Percentiles rank a stretch among this genome's conserved stretches.
These are phyloP conservation scores for Scyliorhinus canicula DNA, from an alignment of 2,797 vertebrate species.

Conservation along the genomic window DNA sequence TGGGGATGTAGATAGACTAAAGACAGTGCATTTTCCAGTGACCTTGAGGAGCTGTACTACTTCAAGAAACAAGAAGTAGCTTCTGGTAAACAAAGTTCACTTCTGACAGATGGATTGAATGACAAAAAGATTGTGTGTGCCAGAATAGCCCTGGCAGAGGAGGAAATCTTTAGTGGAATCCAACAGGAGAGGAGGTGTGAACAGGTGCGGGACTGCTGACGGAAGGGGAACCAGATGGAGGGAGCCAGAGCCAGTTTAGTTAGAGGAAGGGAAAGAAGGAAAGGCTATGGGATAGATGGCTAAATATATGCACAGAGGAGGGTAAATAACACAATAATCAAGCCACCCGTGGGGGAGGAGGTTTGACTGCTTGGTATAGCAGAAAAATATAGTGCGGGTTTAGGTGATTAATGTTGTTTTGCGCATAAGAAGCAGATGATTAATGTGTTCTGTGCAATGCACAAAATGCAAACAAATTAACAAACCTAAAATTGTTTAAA, in stretches of 20 bases:
- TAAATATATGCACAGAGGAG: conserved; percentile 71
- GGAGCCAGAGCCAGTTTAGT: conserved; percentile 99
- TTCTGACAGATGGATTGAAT: conserved; percentile 99
- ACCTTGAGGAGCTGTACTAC: conserved; percentile 92
- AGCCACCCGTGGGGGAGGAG: conserved; percentile 65
- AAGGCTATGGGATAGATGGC: conserved; percentile 76
- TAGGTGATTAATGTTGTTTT: conserved; percentile 48
- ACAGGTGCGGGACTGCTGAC: conserved; percentile 99
- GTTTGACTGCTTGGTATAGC: conserved; percentile 61
- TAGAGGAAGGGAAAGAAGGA: conserved; percentile 93
- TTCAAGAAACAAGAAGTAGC: conserved; percentile 97
- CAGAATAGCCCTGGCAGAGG: conserved; percentile 99
- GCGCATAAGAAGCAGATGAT: conserved; percentile 35
- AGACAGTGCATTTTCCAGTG: conserved; percentile 78
- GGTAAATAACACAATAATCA: conserved; percentile 73
- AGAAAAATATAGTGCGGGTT: conserved; percentile 67
- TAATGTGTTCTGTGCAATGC: conserved; percentile 26
- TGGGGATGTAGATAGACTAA: conserved; percentile 67
- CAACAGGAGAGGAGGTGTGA: conserved; percentile 99
- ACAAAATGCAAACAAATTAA: conserved; percentile 33
- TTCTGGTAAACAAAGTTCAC: conserved; percentile 99
- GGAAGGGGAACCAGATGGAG: conserved; percentile 99
- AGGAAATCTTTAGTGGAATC: conserved; percentile 90
- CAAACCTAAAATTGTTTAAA: conserved; percentile 36
- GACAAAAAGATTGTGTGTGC: conserved; percentile 99